Conservation (phyloP, 2,113 vertebrate genomes). For the Argyrosomus japonicus region DNA sequence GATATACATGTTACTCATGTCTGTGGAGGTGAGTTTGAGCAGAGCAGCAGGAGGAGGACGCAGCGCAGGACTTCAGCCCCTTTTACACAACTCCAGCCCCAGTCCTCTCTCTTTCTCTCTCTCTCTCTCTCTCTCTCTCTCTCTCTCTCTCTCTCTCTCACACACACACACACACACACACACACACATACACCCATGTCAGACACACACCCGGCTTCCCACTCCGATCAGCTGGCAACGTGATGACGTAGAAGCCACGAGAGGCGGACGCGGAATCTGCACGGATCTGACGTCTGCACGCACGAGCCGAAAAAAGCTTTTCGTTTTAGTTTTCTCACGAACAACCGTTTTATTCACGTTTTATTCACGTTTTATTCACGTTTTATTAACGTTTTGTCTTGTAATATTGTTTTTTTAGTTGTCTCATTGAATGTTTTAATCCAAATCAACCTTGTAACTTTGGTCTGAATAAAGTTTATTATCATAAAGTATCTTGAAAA, state of each 20-base stretch:
- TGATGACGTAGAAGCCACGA: slow-evolving; percentile 89
- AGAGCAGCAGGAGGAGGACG: slow-evolving; percentile 24
- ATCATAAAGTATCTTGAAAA: no score
- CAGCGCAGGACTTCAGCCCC: slow-evolving; percentile 77
- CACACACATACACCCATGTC: slow-evolving; percentile 62
- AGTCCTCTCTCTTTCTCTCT: slow-evolving; percentile 33
- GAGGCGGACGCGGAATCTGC: slow-evolving; percentile 68
- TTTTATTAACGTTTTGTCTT: background rate
- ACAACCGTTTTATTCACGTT: background rate
- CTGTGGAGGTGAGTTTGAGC: background rate
- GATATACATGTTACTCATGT: no score
- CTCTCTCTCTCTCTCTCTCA: slow-evolving; percentile 33
- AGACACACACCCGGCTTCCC: slow-evolving; percentile 87
- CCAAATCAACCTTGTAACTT: no score
- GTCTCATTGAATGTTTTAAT: background rate
- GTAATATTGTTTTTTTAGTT: background rate
- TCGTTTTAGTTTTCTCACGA: no score
- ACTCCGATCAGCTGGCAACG: slow-evolving; percentile 95
- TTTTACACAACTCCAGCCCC: slow-evolving; percentile 76
- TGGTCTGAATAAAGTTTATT: no score
- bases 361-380: background rate
- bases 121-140: slow-evolving; percentile 34
- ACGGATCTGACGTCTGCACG: slow-evolving; percentile 68
- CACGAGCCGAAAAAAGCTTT: background rate
- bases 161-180: slow-evolving; percentile 69